Conservation (phyloP, 2,888 invertebrate species). For the Drosophila longiperda region DNA sequence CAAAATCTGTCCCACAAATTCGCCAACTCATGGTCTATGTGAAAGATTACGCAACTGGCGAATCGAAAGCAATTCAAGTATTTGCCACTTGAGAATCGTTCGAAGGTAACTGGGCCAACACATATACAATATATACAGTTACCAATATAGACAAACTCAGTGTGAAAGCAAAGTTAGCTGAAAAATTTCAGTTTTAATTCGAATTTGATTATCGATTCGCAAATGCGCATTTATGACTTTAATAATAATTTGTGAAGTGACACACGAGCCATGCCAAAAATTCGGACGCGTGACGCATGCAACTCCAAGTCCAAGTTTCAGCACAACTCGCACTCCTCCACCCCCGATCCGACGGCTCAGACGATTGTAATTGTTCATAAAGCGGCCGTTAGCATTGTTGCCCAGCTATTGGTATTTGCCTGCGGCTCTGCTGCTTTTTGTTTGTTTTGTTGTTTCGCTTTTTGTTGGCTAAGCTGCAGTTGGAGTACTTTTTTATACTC, state of each 20-base stretch:
- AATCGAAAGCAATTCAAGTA: constrained; percentile 58
- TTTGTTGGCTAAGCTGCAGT: constrained; percentile 42
- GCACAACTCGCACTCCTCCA: neutral
- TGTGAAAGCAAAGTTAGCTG: constrained; percentile 50
- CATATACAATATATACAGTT: constrained; percentile 23
- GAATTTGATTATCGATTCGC: constrained; percentile 45
- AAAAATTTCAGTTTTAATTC: constrained; percentile 29
- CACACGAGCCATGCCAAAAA: constrained; percentile 47
- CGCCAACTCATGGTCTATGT: constrained; percentile 48
- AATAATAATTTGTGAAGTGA: constrained; percentile 64
- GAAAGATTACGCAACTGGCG: constrained; percentile 55
- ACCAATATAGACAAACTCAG: constrained; percentile 14
- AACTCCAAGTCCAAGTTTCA: constrained; percentile 39
- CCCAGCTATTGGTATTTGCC: constrained; percentile 38
- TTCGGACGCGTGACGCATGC: constrained; percentile 73
- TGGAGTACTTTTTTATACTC: constrained; percentile 55
- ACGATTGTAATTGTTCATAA: constrained; percentile 74
- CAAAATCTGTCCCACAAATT: constrained; percentile 28
- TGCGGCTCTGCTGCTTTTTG: constrained; percentile 35
- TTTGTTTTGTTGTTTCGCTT: constrained; percentile 8
- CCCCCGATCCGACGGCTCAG: constrained; percentile 28
- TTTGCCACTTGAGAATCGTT: constrained; percentile 71
- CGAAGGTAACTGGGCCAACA: constrained; percentile 73
- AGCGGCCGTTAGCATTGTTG: constrained; percentile 80
- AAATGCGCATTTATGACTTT: constrained; percentile 50